Evolutionary conservation across 2,113 vertebrate species (phyloP).

Genomic region (Mormyrus iriodes): DNA sequence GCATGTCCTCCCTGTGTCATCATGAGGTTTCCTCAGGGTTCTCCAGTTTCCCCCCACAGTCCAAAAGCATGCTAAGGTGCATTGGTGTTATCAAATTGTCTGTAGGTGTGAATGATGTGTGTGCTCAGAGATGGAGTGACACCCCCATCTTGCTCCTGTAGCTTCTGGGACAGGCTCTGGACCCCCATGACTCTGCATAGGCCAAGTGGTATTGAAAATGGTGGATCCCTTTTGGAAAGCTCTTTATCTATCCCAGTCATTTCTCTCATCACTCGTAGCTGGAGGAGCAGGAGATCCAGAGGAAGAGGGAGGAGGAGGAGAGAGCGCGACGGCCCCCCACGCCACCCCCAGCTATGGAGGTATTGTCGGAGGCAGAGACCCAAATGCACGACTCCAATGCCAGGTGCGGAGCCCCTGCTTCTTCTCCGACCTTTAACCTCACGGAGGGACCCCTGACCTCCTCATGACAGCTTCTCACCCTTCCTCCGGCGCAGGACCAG

Average conservation of each 20-base stretch:
- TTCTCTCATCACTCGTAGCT: conserved; percentile 53
- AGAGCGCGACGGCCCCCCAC: conserved; percentile 65
- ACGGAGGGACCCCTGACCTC: neutral
- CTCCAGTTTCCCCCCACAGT: neutral
- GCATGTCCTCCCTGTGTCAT: neutral
- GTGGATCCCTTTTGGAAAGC: neutral
- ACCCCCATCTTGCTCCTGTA: neutral
- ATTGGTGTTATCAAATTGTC: neutral
- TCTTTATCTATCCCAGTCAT: neutral
- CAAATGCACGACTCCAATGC: conserved; percentile 52
- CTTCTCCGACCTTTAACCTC: neutral
- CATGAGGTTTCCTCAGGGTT: neutral
- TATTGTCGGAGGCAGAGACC: conserved; percentile 45
- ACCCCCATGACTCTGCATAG: neutral
- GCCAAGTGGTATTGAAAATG: neutral
- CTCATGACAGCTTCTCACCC: neutral
- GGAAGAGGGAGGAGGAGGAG: conserved; percentile 67
- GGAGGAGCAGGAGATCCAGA: conserved; percentile 71
- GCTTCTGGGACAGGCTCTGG: neutral
- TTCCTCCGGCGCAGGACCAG: conserved; percentile 54
- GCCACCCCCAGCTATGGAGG: conserved; percentile 54
- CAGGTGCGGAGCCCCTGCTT: conserved; percentile 50
- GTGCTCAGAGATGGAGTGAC: neutral
- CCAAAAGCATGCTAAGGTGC: neutral
- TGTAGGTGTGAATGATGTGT: neutral